These are phyloP conservation scores for Cryptosula pallasiana DNA, from an alignment of 2,888 invertebrate genomes.

Conservation along the genomic window DNA sequence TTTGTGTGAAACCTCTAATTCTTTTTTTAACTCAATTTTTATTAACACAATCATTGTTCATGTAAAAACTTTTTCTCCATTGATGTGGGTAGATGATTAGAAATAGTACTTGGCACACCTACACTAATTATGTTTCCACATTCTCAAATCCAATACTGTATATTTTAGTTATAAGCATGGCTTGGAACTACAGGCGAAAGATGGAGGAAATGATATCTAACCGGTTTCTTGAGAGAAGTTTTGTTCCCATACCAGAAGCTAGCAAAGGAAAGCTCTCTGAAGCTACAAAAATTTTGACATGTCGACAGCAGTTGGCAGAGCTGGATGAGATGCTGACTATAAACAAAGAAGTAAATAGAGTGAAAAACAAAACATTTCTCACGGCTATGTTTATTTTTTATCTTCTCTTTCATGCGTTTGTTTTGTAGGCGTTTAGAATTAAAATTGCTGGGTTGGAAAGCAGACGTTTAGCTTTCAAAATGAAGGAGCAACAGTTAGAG, in stretches of 20 bases:
- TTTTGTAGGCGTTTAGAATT: slow-evolving; percentile 53
- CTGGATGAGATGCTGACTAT: slow-evolving; percentile 53
- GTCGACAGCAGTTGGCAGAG: slow-evolving; percentile 53
- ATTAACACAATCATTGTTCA: too few relatives aligned
- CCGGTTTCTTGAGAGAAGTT: neutral
- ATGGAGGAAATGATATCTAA: slow-evolving; percentile 43
- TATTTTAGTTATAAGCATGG: too few relatives aligned
- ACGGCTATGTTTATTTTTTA: too few relatives aligned
- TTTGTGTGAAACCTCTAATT: too few relatives aligned
- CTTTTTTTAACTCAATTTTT: too few relatives aligned
- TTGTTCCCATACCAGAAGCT: neutral
- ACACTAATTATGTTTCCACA: too few relatives aligned
- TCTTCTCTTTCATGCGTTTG: too few relatives aligned
- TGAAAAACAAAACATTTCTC: too few relatives aligned
- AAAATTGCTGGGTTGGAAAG: slow-evolving; percentile 54
- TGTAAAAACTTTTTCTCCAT: too few relatives aligned
- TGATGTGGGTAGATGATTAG: too few relatives aligned
- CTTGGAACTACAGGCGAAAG: slow-evolving; percentile 36
- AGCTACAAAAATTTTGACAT: slow-evolving; percentile 52
- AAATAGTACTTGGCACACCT: too few relatives aligned
- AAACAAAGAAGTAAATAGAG: slow-evolving; percentile 52
- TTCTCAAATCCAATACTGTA: too few relatives aligned
- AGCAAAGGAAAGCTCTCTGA: slow-evolving; percentile 53
- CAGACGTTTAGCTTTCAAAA: slow-evolving; percentile 51
- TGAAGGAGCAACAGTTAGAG: slow-evolving; percentile 52